phyloP scores from a whole-genome alignment of 2,888 invertebrate species.

The Tenthredo livida region DNA sequence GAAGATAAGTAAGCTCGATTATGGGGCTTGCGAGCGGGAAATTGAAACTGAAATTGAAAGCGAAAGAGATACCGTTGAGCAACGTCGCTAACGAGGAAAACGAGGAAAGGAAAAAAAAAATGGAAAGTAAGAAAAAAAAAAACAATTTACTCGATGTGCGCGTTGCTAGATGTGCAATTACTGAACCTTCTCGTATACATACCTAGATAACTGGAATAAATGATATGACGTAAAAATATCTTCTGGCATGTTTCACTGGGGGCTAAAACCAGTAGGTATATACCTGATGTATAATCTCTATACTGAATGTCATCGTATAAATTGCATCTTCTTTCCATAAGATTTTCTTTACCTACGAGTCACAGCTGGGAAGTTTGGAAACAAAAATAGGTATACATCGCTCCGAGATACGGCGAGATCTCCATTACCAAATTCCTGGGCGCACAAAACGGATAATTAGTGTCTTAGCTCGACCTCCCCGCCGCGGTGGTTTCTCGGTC shows the following conservation, averaged over 20 bases:
- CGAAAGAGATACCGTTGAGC: constrained; percentile 37
- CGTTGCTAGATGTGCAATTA: constrained; percentile 15
- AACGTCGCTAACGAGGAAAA: constrained; percentile 39
- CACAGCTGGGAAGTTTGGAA: constrained; percentile 42
- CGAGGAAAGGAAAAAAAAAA: neutral
- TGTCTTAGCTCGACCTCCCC: constrained; percentile 56
- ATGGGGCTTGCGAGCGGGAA: constrained; percentile 37
- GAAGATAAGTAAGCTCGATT: constrained; percentile 48
- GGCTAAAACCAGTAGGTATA: neutral
- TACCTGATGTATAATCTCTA: neutral
- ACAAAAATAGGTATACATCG: constrained; percentile 41
- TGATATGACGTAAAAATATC: constrained; percentile 6
- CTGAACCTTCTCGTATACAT: constrained; percentile 13
- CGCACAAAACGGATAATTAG: constrained; percentile 65
- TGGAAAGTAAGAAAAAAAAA: neutral
- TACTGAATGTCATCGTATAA: neutral
- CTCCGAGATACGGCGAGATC: constrained; percentile 55
- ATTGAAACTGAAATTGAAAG: constrained; percentile 53
- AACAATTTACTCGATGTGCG: neutral
- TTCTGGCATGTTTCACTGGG: neutral
- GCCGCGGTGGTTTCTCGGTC: constrained; percentile 1
- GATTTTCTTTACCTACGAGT: constrained; percentile 31
- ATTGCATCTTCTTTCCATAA: neutral
- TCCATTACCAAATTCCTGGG: constrained; percentile 62
- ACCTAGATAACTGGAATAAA: constrained; percentile 27